Conservation (phyloP, 1,140 invertebrate genomes). For the Amphibalanus amphitrite region DNA sequence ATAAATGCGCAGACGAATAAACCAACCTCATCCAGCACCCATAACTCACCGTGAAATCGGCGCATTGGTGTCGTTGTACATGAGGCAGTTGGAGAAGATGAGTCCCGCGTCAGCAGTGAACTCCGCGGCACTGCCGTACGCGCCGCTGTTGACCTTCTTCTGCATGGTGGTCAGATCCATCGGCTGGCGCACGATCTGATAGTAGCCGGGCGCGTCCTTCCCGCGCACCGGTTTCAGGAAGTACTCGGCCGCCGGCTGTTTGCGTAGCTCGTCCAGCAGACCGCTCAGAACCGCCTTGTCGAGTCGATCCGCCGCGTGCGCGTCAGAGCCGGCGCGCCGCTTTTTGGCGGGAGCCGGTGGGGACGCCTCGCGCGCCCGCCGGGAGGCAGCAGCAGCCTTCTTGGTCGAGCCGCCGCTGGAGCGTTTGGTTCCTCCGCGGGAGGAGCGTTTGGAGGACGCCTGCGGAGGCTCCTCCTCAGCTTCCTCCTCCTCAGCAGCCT, state of each 20-base stretch:
- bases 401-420: conserved; percentile 8
- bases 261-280: conserved; percentile 56
- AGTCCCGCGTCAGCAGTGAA: conserved; percentile 59
- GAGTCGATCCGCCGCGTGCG: conserved; percentile 24
- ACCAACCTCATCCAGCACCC: too few relatives aligned
- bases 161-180: conserved; percentile 90
- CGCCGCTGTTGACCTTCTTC: conserved; percentile 55
- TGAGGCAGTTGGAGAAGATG: conserved; percentile 77
- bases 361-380: neutral
- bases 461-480: conserved; percentile 15
- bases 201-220: conserved; percentile 80
- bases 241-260: conserved; percentile 72
- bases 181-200: conserved; percentile 67
- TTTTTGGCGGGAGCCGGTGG: conserved; percentile 5
- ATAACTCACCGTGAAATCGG: neutral
- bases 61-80: conserved; percentile 19
- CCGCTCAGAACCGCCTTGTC: conserved; percentile 48
- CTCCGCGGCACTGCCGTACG: conserved; percentile 55
- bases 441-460: conserved; percentile 5
- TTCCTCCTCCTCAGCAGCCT: conserved; percentile 20
- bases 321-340: conserved; percentile 13
- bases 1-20: too few relatives aligned
- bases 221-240: conserved; percentile 70
- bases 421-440: conserved; percentile 4
- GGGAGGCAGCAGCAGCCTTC: conserved; percentile 3